These are phyloP conservation scores for Cherax destructor DNA, from an alignment of 1,140 invertebrate genomes.

Conservation along the genomic window DNA sequence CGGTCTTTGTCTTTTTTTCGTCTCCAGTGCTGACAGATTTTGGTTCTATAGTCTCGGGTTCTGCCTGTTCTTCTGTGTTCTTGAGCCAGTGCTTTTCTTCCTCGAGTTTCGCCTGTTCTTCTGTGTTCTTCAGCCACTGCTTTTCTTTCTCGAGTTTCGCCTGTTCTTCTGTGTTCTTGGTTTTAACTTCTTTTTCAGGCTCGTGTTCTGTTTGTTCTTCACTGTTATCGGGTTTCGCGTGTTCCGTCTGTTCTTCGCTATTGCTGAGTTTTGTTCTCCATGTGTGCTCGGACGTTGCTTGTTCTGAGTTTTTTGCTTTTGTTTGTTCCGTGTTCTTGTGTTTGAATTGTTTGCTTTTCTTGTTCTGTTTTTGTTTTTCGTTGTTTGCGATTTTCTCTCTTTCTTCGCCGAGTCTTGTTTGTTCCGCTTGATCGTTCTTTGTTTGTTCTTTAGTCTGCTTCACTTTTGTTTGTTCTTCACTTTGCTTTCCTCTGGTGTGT, in stretches of 20 bases:
- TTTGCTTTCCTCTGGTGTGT: background rate
- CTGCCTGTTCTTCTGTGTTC: background rate
- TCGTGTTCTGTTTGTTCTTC: background rate
- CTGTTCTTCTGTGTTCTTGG: background rate
- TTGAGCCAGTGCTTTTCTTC: too few relatives aligned
- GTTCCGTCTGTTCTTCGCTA: background rate
- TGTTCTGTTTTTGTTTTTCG: too few relatives aligned
- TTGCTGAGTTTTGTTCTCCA: too few relatives aligned
- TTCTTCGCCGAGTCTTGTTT: too few relatives aligned
- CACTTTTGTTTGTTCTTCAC: background rate
- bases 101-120: background rate
- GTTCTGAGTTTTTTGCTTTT: background rate
- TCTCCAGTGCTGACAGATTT: background rate
- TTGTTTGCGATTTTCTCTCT: too few relatives aligned
- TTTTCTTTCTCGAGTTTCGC: too few relatives aligned
- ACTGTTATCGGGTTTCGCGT: background rate
- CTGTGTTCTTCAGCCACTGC: background rate
- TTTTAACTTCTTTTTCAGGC: background rate
- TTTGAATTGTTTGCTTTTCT: too few relatives aligned
- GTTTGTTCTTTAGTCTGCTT: background rate
- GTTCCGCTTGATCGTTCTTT: background rate
- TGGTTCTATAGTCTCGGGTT: background rate
- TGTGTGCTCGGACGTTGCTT: background rate
- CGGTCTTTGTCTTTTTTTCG: background rate
- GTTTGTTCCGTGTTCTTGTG: too few relatives aligned